Conservation (phyloP, 2,888 invertebrate species). For the Idaea aversata region DNA sequence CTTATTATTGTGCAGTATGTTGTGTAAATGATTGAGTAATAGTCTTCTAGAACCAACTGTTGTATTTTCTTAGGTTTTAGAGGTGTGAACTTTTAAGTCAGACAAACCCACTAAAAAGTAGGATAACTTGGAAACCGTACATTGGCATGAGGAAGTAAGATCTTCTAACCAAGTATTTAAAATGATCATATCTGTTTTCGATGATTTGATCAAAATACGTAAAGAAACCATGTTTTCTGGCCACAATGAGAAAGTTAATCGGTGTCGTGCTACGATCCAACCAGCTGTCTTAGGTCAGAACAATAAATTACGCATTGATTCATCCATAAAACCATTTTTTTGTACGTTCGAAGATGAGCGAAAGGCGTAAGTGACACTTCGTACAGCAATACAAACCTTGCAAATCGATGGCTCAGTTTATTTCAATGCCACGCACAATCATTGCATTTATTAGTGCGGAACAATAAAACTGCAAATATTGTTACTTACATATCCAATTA, state of each 20-base stretch:
- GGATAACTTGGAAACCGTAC: no score
- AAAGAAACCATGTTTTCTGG: neutral
- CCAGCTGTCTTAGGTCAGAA: neutral
- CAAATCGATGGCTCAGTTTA: constrained; percentile 11
- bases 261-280: no score
- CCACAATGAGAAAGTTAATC: neutral
- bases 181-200: no score
- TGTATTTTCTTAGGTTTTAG: no score
- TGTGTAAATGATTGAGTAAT: no score
- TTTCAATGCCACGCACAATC: constrained; percentile 11
- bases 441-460: constrained; percentile 39
- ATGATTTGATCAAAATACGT: neutral
- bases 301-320: neutral
- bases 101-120: no score
- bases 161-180: no score
- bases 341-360: neutral
- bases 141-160: no score
- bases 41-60: no score
- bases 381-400: neutral
- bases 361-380: neutral
- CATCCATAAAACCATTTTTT: neutral
- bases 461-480: constrained; percentile 39
- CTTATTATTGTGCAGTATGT: no score
- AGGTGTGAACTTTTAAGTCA: no score
- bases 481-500: constrained; percentile 61